A percentile compares a stretch with the other conserved stretches of the same genome.
phyloP scores from a whole-genome alignment of 1,140 invertebrate species.

The Atopsyche davidsoni region DNA sequence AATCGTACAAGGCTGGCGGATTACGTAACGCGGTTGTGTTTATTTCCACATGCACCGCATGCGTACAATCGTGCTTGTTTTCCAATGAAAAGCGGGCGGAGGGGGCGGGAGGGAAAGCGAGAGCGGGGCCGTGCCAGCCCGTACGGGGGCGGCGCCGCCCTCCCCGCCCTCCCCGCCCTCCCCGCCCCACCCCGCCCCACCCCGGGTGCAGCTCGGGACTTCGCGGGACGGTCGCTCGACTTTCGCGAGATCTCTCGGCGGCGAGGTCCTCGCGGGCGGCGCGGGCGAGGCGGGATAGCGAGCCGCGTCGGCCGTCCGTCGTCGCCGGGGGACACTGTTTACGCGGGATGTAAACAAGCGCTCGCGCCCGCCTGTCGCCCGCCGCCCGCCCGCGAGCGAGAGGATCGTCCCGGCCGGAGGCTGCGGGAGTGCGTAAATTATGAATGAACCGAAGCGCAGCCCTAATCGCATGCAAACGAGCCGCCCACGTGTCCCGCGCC shows the following conservation, averaged over 20 bases:
- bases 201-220: no score
- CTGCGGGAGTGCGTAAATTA: slow-evolving; percentile 20
- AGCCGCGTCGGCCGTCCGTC: no score
- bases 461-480: slow-evolving; percentile 23
- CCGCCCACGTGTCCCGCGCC: slow-evolving; percentile 15
- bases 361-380: no score
- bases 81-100: neutral
- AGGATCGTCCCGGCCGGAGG: slow-evolving; percentile 2
- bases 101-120: slow-evolving; percentile 14
- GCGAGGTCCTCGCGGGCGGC: no score
- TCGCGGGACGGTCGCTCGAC: no score
- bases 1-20: no score
- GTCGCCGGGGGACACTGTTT: no score
- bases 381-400: no score
- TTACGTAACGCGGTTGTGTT: no score
- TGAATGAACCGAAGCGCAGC: slow-evolving; percentile 22
- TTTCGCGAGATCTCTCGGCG: no score
- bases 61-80: neutral
- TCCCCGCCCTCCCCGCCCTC: neutral
- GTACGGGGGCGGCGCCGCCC: slow-evolving; percentile 6
- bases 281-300: neutral
- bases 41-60: neutral
- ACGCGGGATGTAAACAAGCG: neutral
- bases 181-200: slow-evolving; percentile 6
- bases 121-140: slow-evolving; percentile 15